Conservation (phyloP, 2,113 vertebrate species). For the Nanorana parkeri region DNA sequence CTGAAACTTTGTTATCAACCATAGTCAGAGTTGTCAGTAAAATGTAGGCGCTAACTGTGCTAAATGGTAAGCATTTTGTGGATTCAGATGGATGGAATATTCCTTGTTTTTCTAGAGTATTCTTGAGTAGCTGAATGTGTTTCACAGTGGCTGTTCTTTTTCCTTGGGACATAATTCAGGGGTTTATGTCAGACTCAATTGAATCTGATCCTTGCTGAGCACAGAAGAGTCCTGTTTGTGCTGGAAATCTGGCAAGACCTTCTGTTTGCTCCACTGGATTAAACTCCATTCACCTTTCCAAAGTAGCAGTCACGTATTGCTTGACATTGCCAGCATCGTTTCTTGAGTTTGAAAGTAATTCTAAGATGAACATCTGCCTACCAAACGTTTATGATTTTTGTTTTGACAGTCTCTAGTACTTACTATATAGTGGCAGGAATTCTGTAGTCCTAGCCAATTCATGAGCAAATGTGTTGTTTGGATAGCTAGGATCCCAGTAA, state of each 20-base stretch:
- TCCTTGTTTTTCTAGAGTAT: neutral
- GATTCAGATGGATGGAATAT: neutral
- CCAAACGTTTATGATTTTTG: no score
- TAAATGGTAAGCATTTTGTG: neutral
- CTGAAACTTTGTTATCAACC: no score
- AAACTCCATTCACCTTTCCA: neutral
- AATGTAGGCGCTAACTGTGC: conserved; percentile 10
- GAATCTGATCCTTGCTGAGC: neutral
- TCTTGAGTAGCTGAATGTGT: conserved; percentile 15
- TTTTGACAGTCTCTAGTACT: no score
- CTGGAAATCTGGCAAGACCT: conserved; percentile 26
- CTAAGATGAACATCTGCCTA: no score
- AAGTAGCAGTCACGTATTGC: neutral
- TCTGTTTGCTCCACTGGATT: neutral
- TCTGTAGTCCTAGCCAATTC: no score
- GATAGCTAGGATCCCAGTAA: no score
- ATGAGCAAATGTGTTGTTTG: no score
- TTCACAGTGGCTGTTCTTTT: neutral
- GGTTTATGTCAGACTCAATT: conserved; percentile 25
- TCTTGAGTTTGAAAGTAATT: neutral
- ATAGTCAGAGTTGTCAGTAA: neutral
- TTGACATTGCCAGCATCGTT: neutral
- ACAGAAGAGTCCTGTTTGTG: conserved; percentile 34
- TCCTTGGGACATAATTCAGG: conserved; percentile 23
- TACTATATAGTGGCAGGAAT: no score